Evolutionary conservation across 2,888 invertebrate genomes (phyloP).

Genomic region (Bhutanitis thaidina): DNA sequence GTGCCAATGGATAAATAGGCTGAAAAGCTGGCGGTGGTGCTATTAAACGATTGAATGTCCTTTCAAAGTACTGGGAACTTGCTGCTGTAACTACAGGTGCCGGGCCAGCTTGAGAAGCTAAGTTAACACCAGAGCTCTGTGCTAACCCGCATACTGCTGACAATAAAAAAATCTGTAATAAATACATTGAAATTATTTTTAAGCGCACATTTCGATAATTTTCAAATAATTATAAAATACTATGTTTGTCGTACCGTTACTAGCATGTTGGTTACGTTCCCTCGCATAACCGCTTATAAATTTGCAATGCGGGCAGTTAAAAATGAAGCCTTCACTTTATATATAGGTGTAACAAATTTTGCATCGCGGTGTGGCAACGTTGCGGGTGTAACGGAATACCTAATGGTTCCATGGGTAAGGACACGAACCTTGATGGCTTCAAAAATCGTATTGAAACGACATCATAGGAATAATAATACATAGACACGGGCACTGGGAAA

Average conservation of each 20-base stretch:
- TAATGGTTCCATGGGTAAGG: conserved; percentile 73
- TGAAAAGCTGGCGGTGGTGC: conserved; percentile 43
- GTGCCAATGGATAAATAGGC: conserved; percentile 32
- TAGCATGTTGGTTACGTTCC: conserved; percentile 52
- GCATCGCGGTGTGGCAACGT: conserved; percentile 72
- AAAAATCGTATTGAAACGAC: conserved; percentile 74
- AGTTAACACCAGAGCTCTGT: conserved; percentile 50
- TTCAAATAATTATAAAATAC: background rate
- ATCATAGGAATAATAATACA: conserved; percentile 70
- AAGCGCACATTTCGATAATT: background rate
- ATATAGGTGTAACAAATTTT: conserved; percentile 79
- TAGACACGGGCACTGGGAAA: conserved; percentile 61
- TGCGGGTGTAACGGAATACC: conserved; percentile 69
- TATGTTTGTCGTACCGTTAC: conserved; percentile 43
- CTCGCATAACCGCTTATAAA: conserved; percentile 54
- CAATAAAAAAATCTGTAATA: conserved; percentile 51
- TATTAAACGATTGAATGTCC: conserved; percentile 80
- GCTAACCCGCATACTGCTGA: conserved; percentile 43
- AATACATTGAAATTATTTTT: conserved; percentile 12
- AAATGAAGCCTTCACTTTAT: conserved; percentile 68
- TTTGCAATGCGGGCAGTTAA: conserved; percentile 69
- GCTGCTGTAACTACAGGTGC: conserved; percentile 82
- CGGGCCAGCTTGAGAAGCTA: conserved; percentile 31
- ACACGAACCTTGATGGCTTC: conserved; percentile 73
- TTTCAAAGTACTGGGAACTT: conserved; percentile 84